Evolutionary conservation across 2,888 invertebrate genomes (phyloP).

Genomic region (Cheiracanthium punctorium): DNA sequence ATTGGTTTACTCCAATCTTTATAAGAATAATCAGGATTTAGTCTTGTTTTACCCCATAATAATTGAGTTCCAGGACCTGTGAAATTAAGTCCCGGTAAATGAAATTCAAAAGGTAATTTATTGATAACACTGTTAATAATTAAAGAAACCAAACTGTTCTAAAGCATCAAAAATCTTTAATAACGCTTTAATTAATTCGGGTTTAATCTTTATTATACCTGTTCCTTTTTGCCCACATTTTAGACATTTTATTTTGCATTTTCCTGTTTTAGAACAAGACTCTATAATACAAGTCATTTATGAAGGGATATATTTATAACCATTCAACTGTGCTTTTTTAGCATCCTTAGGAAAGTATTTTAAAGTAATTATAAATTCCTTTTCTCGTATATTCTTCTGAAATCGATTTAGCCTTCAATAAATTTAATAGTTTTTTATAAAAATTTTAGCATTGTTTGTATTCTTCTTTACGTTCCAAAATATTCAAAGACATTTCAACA

Average conservation of each 20-base stretch:
- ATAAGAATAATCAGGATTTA: too few species aligned
- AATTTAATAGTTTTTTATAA: constrained; percentile 19
- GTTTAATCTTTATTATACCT: neutral
- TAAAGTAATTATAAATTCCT: neutral
- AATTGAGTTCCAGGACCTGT: neutral
- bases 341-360: neutral
- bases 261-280: neutral
- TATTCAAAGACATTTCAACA: constrained; percentile 19
- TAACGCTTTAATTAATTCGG: neutral
- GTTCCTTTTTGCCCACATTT: neutral
- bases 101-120: neutral
- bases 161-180: too few species aligned
- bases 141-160: neutral
- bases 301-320: constrained; percentile 11
- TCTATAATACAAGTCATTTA: neutral
- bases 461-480: constrained; percentile 37
- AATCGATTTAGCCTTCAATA: constrained; percentile 11
- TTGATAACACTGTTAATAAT: neutral
- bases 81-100: neutral
- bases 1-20: too few species aligned
- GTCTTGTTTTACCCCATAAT: too few species aligned
- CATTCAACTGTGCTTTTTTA: constrained; percentile 14
- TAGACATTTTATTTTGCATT: neutral
- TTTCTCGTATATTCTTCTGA: constrained; percentile 18
- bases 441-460: constrained; percentile 26